Base-by-base conservation (phyloP, 1,140 invertebrate species). In the Caenorhabditis tropicalis region DNA sequence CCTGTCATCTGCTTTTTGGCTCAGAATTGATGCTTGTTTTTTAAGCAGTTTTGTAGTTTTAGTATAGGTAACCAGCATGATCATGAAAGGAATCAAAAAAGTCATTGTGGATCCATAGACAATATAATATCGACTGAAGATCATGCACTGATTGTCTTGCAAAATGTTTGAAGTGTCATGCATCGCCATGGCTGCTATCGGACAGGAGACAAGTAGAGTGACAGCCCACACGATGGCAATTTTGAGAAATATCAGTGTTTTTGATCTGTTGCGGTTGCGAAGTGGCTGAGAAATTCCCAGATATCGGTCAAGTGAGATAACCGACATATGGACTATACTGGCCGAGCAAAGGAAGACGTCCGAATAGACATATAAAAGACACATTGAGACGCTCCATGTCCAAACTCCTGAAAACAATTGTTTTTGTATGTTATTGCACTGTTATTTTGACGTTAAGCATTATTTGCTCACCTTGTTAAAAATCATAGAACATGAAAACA, bases 291-390 rank as follows among this genome's bases (percentile, higher is more conserved):
- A 93, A 83, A 98, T 97, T 53, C 96, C 96, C 83, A 97, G 91
- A 92, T 97, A 98, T 36, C 86, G 27, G 85, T 96, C 96, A 86
- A 98, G 93, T 48, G 95, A 96, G 91, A 98, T 98, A 92, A 96
- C 96, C 91, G 96, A 96, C 96, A 98, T 97, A 93, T 98, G 96
- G 94, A 97, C 95, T 90, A 98, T 98, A 88, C 95, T 96, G 9
- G 95, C 95, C 0, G 95, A 96, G 90, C 96, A 98, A 80, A 96
- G 95, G 39, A 97, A 92, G n/a, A 98, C 96, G 91, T 98, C 96
- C 87, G 95, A 96, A 2, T 96, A 96, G 70, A 96, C 95, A 93
- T 97, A 97, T 46, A 97, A 94, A 91, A 96, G 96, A 92, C 96
- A 98, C 94, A 96, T 95, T 49, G 94, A 93, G 56, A 95, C 93